These are phyloP conservation scores for Ivindomyrus marchei DNA, from an alignment of 2,113 vertebrate species.

Conservation along the genomic window DNA sequence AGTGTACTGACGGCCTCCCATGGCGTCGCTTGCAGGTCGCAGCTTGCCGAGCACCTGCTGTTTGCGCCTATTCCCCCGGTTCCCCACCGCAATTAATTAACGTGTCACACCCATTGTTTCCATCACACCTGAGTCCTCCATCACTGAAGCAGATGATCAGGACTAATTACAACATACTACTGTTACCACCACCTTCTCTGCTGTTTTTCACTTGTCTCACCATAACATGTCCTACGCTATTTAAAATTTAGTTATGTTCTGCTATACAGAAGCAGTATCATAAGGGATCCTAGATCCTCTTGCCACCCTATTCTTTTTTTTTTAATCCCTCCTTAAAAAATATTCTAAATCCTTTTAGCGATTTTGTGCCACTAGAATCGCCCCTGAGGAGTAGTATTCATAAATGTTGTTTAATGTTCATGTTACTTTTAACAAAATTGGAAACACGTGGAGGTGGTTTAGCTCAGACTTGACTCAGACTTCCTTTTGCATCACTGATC, in stretches of 20 bases:
- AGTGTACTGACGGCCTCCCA: background rate
- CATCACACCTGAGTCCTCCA: constrained; percentile 19
- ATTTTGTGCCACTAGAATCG: background rate
- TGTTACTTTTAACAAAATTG: background rate
- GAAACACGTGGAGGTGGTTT: background rate
- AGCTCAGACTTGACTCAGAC: background rate
- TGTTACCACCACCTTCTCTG: background rate
- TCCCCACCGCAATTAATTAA: constrained; percentile 41
- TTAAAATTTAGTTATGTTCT: background rate
- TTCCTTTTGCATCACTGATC: background rate
- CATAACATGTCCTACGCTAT: background rate
- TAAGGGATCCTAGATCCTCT: background rate
- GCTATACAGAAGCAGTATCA: background rate
- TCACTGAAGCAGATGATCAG: background rate
- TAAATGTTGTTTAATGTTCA: background rate
- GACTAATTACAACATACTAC: background rate
- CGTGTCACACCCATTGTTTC: background rate
- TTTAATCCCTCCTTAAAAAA: background rate
- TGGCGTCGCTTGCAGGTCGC: constrained; percentile 44
- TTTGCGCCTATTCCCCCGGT: constrained; percentile 32
- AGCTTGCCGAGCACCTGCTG: constrained; percentile 51
- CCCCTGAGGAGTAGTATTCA: background rate
- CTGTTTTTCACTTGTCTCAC: background rate
- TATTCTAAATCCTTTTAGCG: background rate
- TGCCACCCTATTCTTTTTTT: background rate